Evolutionary conservation across 2,797 vertebrate species (phyloP).

Genomic region (Platyrinchus mystaceus): DNA sequence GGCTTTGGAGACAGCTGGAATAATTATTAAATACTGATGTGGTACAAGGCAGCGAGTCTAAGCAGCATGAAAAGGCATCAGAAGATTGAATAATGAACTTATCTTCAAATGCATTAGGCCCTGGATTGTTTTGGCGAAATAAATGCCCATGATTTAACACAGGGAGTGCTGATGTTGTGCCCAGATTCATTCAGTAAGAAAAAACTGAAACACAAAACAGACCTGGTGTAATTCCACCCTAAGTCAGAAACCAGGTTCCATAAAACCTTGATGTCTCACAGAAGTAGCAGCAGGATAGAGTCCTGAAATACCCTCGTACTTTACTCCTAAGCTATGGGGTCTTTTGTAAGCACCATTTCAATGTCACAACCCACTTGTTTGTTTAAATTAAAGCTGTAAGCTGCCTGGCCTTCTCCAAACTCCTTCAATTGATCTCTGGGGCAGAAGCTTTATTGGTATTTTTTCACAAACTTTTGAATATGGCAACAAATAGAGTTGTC

Average conservation of each 20-base stretch:
- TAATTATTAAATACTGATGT: conserved; percentile 68
- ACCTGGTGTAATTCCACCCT: not conserved
- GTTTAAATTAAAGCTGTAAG: not conserved
- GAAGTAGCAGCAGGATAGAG: not conserved
- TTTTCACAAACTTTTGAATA: not conserved
- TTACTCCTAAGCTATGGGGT: not conserved
- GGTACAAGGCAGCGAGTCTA: conserved; percentile 33
- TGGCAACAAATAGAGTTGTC: conserved; percentile 14
- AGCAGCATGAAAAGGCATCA: conserved; percentile 40
- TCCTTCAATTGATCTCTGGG: not conserved
- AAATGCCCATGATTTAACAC: not conserved
- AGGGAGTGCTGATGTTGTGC: not conserved
- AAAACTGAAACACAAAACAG: not conserved
- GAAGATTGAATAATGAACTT: conserved; percentile 44
- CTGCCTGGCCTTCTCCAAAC: not conserved
- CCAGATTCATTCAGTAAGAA: not conserved
- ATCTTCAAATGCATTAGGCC: conserved; percentile 8
- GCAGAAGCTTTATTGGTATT: not conserved
- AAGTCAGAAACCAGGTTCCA: not conserved
- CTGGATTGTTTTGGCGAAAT: conserved; percentile 26
- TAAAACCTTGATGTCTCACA: not conserved
- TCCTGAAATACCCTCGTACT: not conserved
- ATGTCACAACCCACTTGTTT: not conserved
- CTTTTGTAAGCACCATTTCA: not conserved
- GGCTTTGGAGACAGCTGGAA: conserved; percentile 51